Base-by-base conservation (phyloP, 2,113 vertebrate genomes). In the Gallinago jamesoni region DNA sequence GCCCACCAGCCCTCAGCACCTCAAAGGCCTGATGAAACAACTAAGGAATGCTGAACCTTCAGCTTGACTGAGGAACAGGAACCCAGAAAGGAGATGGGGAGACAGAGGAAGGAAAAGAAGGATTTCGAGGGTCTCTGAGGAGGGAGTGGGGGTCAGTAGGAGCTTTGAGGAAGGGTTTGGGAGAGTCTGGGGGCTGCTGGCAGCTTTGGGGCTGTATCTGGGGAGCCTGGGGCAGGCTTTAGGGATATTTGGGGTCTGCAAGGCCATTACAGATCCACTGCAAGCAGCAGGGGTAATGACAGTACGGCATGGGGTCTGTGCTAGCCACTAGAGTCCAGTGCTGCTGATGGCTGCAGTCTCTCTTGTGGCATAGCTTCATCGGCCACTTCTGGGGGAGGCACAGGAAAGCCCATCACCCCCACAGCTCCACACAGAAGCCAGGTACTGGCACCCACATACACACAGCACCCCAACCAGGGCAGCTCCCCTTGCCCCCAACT, bases 251-350 rank as follows among this genome's bases (percentile, higher is more conserved):
- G 27, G 48, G 27, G 45, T 47, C 59, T 39, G 18, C 31, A 45
- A 55, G 16, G 57, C 33, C 25, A 45, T 8, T 63, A 31, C 68
- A 53, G 37, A 62, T 62, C 31, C 67, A 43, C 1, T 14, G 15
- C 47, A 62, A 35, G 37, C 6, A 84, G 37, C 37, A 72, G 24
- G 9, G 45, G n/a, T 53, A 73, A 25, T 1, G 7, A 28, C 47
- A 35, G 41, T 9, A 27, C 18, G 48, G 52, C 2, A 3, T 1
- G 6, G 66, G 14, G 22, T 12, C 60, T 48, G 14, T 39, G 23
- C n/a, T n/a, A 47, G 19, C 45, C 33, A 43, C 37, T 19, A 43
- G 48, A 1, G 0, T 45, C 47, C 37, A 45, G 48, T 0, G 5
- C 17, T 15, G 16, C 68, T 4, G 21, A 35, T 1, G 3, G 25